Base-by-base conservation (phyloP, 1,140 invertebrate species). In the Drosophila littoralis region DNA sequence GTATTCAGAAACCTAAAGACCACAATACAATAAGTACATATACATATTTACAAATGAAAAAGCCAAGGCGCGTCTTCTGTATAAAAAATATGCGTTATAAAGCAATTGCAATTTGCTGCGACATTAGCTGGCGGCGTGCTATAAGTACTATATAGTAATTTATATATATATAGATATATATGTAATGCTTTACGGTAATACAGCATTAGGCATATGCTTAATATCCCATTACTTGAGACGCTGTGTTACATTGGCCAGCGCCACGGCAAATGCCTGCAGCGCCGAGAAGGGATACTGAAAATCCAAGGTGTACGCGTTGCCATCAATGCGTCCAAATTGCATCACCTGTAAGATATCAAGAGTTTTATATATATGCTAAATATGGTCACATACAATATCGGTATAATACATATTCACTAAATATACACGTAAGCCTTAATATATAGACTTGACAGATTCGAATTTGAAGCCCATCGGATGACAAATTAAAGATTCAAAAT, bases 281-380 rank as follows among this genome's bases (percentile, higher is more conserved):
- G 98, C 98, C 57, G 98, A 98, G 93, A 99, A 99, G 13, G 99
- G 99, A 93, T 99, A 98, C 92, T 99, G 98, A 93, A 99, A 99
- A 93, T 99, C 99, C 86, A 99, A 93, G 0, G 99, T 99, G 93
- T 99, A 99, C 12, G 98, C 98, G 93, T 99, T 99, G 72, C 97
- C 97, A 93, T 99, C 98, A 83, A 99, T 99, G 65, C 98, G 94
- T 15, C 98, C 99, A 93, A 99, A 99, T 93, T 99, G 98, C 98
- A 99, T 99, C 9, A 99, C 98, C 98, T 99, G 91, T 32, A 93
- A 92, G 8, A 35, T 1, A 74, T 72, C 73, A 71, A 65, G 35
- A 79, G 40, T 15, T 32, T 17, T 6, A 22, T 3, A 13, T 7
- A 38, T 22, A 46, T 46, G 2, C 17, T 22, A 17, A 22, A 10